These are phyloP conservation scores for Pardalotus punctatus DNA, from an alignment of 2,113 vertebrate genomes.

Conservation along the genomic window DNA sequence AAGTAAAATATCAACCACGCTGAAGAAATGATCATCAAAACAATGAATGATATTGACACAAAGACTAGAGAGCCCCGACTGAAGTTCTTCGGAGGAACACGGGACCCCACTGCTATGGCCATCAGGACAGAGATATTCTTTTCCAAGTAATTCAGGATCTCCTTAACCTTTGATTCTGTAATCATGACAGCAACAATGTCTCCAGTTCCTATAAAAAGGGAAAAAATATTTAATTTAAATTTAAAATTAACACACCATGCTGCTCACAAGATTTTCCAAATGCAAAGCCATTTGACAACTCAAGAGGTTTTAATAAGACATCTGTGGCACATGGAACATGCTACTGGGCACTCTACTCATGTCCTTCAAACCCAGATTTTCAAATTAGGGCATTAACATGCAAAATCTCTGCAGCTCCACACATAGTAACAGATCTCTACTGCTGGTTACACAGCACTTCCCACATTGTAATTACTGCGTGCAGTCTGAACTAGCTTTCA, in stretches of 20 bases:
- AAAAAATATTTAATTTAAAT: neutral
- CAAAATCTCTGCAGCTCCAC: neutral
- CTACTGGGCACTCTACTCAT: neutral
- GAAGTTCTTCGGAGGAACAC: slow-evolving; percentile 83
- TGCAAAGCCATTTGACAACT: neutral
- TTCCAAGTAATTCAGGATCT: slow-evolving; percentile 91
- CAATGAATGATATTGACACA: slow-evolving; percentile 97
- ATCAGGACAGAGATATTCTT: slow-evolving; percentile 92
- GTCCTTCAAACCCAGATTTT: neutral
- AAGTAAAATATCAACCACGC: slow-evolving; percentile 99
- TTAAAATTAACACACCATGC: neutral
- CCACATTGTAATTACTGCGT: neutral
- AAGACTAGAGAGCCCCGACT: slow-evolving; percentile 94
- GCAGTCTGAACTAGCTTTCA: neutral
- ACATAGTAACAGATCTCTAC: neutral
- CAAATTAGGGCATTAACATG: neutral
- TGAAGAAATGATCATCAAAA: slow-evolving; percentile 96
- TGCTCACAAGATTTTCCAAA: neutral
- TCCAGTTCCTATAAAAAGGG: slow-evolving; percentile 85
- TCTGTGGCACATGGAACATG: neutral
- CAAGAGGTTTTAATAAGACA: neutral
- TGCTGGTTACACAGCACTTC: neutral
- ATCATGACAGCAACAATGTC: slow-evolving; percentile 98
- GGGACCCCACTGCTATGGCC: slow-evolving; percentile 87
- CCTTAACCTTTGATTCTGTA: slow-evolving; percentile 90